These are phyloP conservation scores for Halotydeus destructor DNA, from an alignment of 1,140 invertebrate genomes.

Conservation along the genomic window DNA sequence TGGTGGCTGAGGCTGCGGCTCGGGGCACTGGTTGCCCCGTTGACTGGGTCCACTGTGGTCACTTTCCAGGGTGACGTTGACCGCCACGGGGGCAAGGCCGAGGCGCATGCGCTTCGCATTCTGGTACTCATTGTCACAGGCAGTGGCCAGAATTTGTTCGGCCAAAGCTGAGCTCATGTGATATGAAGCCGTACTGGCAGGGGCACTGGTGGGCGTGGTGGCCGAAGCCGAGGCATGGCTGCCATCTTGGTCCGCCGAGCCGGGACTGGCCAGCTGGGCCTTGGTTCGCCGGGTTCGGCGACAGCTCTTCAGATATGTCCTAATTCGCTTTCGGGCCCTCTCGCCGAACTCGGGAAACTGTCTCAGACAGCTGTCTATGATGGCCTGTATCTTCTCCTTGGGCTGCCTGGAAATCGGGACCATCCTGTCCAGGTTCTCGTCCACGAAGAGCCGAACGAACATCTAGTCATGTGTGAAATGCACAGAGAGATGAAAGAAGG, in stretches of 20 bases:
- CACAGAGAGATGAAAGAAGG: no score
- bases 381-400: constrained; percentile 91
- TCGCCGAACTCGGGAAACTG: constrained; percentile 93
- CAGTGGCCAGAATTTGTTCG: constrained; percentile 78
- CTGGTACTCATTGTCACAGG: constrained; percentile 87
- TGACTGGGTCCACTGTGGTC: background rate
- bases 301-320: constrained; percentile 88
- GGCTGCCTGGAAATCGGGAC: constrained; percentile 93
- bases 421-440: constrained; percentile 86
- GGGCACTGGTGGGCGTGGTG: background rate
- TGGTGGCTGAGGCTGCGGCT: no score
- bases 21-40: no score
- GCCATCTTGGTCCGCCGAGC: constrained; percentile 32
- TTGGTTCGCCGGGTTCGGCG: constrained; percentile 42
- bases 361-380: constrained; percentile 83
- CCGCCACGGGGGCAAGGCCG: constrained; percentile 71
- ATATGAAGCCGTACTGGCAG: constrained; percentile 2
- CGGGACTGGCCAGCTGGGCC: background rate
- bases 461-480: constrained; percentile 38
- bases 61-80: constrained; percentile 42
- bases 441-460: constrained; percentile 89
- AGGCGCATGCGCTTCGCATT: constrained; percentile 89
- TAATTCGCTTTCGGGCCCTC: constrained; percentile 71
- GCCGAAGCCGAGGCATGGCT: background rate
- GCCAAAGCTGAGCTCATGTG: constrained; percentile 88